Evolutionary conservation across 2,113 vertebrate genomes (phyloP), one percentile per base, ranked within the genome.

Genomic region (Indicator maculatus): DNA sequence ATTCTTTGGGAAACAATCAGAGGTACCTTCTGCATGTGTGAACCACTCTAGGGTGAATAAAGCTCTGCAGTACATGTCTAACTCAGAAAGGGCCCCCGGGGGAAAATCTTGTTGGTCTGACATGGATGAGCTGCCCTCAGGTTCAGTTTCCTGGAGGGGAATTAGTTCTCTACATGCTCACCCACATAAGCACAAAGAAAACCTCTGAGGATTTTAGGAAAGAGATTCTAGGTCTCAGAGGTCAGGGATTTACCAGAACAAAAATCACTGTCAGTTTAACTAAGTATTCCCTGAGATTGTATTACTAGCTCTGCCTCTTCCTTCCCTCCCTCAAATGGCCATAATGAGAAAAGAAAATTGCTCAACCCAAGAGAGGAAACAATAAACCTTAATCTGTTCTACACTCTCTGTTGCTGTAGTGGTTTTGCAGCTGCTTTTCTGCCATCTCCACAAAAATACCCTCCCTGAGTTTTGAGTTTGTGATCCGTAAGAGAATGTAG

Each of bases 191-290:
- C 2, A 47, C 36, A 82, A 88, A 55, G 53, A 28, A 93, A 89
- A 76, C 30, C 80, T 91, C 70, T 9, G 63, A 95, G 83, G 88
- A 44, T 88, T 94, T 82, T 56, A 92, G 63, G 73, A n/a, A 70
- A 88, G 74, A 82, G 70, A 52, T 45, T 91, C 30, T 3, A 58
- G 70, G 70, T 63, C 69, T 56, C 83, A 15, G 80, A 91, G 91
- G 86, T 96, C 90, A 95, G 41, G 81, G 86, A 85, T 92, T 92
- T 91, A 83, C 36, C 56, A 77, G 86, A 95, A 95, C 70, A 86
- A 88, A 95, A 95, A 81, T 83, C 79, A 83, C 5, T 86, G 82
- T 86, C 85, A 72, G 38, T 93, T 95, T 91, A 95, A 81, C 30
- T 12, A 90, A 90, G 44, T 91, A 61, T 88, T 96, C 90, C 90